These are phyloP conservation scores for Ecliptopera silaceata DNA, from an alignment of 2,888 invertebrate species.

Conservation along the genomic window DNA sequence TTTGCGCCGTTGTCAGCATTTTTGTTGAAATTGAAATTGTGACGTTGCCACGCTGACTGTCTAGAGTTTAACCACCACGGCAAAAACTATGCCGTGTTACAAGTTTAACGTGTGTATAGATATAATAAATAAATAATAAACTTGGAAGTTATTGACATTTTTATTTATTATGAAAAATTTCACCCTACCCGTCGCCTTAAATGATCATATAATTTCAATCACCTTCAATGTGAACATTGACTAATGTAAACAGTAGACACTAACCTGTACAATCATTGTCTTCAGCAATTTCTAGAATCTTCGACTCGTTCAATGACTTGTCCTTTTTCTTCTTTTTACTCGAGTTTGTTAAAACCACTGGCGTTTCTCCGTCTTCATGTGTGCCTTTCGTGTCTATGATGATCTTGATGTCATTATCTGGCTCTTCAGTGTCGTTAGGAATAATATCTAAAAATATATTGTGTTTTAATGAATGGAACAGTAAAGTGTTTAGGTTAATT, in stretches of 20 bases:
- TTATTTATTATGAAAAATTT: too few species aligned
- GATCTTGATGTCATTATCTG: conserved; percentile 36
- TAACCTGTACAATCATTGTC: conserved; percentile 22
- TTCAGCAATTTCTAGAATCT: background rate
- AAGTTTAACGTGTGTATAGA: too few species aligned
- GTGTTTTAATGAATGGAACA: background rate
- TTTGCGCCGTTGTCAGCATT: too few species aligned
- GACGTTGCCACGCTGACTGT: too few species aligned
- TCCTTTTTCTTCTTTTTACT: conserved; percentile 40
- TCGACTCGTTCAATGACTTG: conserved; percentile 11
- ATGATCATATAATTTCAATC: too few species aligned
- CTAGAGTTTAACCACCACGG: too few species aligned
- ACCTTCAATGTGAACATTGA: background rate
- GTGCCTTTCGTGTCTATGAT: conserved; percentile 51
- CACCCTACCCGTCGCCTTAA: too few species aligned
- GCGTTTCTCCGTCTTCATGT: conserved; percentile 24
- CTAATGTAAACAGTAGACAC: background rate
- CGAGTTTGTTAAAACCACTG: conserved; percentile 23
- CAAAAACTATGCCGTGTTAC: too few species aligned
- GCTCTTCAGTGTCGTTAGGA: conserved; percentile 28
- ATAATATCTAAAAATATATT: background rate
- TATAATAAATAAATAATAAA: too few species aligned
- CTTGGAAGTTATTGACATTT: too few species aligned
- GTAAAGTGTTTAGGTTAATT: too few species aligned
- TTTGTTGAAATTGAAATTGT: too few species aligned